Evolutionary conservation across 92 coral and sea anemone species (phyloP), one percentile per base, ranked within the genome.

Genomic region (Pocillopora meandrina): DNA sequence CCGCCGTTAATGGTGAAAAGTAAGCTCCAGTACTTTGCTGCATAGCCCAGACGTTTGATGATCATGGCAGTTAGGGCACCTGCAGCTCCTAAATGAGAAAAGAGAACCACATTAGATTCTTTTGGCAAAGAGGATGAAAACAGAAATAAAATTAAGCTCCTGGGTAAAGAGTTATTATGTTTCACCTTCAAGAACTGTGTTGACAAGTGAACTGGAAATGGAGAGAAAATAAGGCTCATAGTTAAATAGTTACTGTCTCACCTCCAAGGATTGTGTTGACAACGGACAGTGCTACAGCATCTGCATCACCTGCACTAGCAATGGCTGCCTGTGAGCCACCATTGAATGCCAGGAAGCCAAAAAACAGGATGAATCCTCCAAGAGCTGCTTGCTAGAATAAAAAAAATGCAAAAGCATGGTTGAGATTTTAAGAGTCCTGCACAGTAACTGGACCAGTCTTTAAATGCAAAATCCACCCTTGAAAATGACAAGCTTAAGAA

Each of bases 221-320:
- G 72, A 7, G 49, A 8, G 33, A 36, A 74, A 11, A 7, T 15
- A 5, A 36, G 34, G 10, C 17, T n/a, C 19, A 2, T n/a, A 82
- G 58, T 4, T 70, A 42, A 55, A 17, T 73, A 59, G 21, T 61
- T 59, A 3, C 15, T 9, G 10, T 18, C 78, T 82, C 70, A 91
- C 98, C 98, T 86, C 97, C 90, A 31, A 95, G 72, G 21, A 95
- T 31, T n/a, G 98, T 95, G 85, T 95, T 95, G 8, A 95, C 98
- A n/a, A 95, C 89, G 26, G 95, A 93, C 71, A 84, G 66, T 1
- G 98, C 91, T 0, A 95, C 97, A 5, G 72, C 61, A 2, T 81
- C 92, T 11, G 95, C 97, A 66, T 95, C 97, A 12, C 95, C 96
- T 2, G 76, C 66, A 26, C 62, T 20, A 8, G 97, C 70, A 20